phyloP scores from a whole-genome alignment of 1,140 invertebrate species.

The Drosophila seguyi region DNA sequence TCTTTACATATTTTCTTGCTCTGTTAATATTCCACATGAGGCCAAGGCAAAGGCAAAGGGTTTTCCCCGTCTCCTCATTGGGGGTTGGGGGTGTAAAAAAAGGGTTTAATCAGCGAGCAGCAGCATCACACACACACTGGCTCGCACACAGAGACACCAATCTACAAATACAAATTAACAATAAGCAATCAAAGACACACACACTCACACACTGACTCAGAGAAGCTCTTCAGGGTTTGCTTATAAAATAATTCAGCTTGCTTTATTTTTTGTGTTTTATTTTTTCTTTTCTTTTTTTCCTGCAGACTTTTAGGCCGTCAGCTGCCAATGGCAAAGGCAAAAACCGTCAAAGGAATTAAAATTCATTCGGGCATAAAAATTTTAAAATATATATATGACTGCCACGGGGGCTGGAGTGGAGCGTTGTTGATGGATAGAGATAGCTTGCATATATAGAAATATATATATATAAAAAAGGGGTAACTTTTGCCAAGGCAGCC shows the following conservation, averaged over 20 bases:
- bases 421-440: slow-evolving; percentile 49
- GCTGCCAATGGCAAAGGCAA: slow-evolving; percentile 73
- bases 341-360: slow-evolving; percentile 83
- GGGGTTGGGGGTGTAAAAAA: slow-evolving; percentile 61
- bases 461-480: slow-evolving; percentile 57
- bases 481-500: slow-evolving; percentile 65
- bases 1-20: slow-evolving; percentile 10
- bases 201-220: slow-evolving; percentile 7
- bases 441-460: slow-evolving; percentile 30
- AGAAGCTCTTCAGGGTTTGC: slow-evolving; percentile 37
- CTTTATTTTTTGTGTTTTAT: slow-evolving; percentile 11
- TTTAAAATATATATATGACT: slow-evolving; percentile 75
- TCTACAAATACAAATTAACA: slow-evolving; percentile 83
- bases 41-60: slow-evolving; percentile 11
- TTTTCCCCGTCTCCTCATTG: slow-evolving; percentile 14
- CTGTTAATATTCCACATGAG: slow-evolving; percentile 41
- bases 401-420: slow-evolving; percentile 1
- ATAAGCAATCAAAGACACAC: slow-evolving; percentile 81
- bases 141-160: slow-evolving; percentile 53
- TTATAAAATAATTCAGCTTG: slow-evolving; percentile 37
- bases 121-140: slow-evolving; percentile 51
- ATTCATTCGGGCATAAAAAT: slow-evolving; percentile 83
- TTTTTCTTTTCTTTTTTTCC: slow-evolving; percentile 19
- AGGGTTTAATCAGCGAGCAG: slow-evolving; percentile 79
- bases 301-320: slow-evolving; percentile 72